Evolutionary conservation across 2,113 vertebrate genomes (phyloP).

Genomic region (Ia io): DNA sequence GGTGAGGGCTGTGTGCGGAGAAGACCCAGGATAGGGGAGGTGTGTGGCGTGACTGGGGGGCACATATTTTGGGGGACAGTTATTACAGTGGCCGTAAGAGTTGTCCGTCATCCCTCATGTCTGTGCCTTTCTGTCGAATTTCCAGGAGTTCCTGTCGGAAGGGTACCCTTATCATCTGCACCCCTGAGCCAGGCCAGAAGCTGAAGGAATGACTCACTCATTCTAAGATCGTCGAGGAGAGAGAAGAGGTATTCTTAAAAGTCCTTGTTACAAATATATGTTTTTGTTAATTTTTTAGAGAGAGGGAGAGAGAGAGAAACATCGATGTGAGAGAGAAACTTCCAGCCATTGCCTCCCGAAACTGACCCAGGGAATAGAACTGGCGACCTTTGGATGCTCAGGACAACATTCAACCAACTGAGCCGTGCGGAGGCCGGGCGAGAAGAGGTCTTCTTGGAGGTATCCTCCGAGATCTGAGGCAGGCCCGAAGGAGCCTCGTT

Average conservation of each 20-base stretch:
- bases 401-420: not conserved
- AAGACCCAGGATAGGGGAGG: fast-evolving
- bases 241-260: not conserved
- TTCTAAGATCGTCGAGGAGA: not conserved
- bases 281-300: not conserved
- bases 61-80: not conserved
- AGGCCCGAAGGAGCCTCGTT: fast-evolving
- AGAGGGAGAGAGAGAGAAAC: not conserved
- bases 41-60: fast-evolving
- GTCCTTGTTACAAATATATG: not conserved
- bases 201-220: not conserved
- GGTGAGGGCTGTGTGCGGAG: not conserved
- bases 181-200: too few relatives aligned
- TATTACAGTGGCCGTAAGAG: fast-evolving
- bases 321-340: not conserved
- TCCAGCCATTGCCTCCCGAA: not conserved
- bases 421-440: too few relatives aligned
- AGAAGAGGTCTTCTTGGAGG: not conserved
- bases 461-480: not conserved
- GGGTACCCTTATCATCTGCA: fast-evolving
- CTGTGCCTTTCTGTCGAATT: not conserved
- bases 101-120: not conserved
- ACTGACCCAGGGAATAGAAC: not conserved
- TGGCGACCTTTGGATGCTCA: not conserved
- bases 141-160: not conserved